A percentile compares a stretch with the other conserved stretches of the same genome.
phyloP scores from a whole-genome alignment of 2,797 vertebrate species.

The Sebastiscus albofasciatus region DNA sequence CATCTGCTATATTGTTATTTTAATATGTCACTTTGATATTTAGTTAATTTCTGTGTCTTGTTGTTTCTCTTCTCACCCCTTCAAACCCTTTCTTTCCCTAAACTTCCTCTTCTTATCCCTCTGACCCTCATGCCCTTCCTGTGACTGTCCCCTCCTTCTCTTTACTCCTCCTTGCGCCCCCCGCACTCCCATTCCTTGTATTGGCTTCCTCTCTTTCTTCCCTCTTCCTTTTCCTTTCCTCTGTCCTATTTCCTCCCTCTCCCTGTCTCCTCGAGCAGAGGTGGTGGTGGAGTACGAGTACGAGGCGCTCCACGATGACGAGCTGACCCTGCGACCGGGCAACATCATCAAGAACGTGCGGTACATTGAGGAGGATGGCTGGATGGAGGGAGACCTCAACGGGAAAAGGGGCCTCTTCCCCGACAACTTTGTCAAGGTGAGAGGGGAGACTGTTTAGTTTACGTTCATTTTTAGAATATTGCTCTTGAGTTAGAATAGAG shows the following conservation, averaged over 20 bases:
- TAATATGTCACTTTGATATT: background rate
- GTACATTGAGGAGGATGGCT: conserved; percentile 93
- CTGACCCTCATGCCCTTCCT: background rate
- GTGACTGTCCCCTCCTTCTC: background rate
- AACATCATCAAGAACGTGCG: conserved; percentile 94
- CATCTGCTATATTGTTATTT: too few relatives aligned
- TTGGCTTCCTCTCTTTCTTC: background rate
- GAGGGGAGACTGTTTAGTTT: background rate
- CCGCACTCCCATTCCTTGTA: too few relatives aligned
- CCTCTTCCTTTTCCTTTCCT: background rate
- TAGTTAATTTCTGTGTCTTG: background rate
- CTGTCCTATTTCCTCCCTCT: background rate
- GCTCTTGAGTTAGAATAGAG: background rate
- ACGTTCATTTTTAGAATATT: background rate
- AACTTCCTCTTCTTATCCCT: background rate
- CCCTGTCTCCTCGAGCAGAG: conserved; percentile 80
- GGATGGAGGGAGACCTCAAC: conserved; percentile 95
- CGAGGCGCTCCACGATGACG: conserved; percentile 92
- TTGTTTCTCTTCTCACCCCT: background rate
- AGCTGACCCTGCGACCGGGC: conserved; percentile 90
- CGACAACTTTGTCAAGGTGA: conserved; percentile 98
- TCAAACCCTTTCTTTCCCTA: background rate
- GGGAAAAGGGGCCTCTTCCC: conserved; percentile 94
- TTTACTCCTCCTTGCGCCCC: background rate
- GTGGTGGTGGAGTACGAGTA: conserved; percentile 96